phyloP scores from a whole-genome alignment of 2,113 vertebrate species.

The Ramphastos sulfuratus region DNA sequence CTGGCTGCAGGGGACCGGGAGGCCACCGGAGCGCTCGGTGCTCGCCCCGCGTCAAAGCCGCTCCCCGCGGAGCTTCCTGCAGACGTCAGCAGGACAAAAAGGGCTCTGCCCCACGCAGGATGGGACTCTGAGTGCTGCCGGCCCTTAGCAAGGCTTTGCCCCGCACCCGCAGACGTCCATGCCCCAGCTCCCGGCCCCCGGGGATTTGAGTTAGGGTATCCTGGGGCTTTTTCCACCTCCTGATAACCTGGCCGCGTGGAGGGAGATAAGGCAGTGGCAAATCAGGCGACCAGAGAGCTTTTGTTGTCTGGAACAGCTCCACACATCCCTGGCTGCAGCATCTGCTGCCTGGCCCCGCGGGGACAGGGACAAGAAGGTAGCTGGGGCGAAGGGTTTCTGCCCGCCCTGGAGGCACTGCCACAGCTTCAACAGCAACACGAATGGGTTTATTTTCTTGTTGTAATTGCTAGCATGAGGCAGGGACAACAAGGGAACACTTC shows the following conservation, averaged over 20 bases:
- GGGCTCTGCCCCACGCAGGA: not conserved
- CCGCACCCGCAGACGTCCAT: not conserved
- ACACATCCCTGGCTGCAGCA: not conserved
- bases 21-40: fast-evolving
- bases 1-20: not conserved
- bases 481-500: not conserved
- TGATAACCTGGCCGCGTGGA: not conserved
- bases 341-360: fast-evolving
- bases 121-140: not conserved
- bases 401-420: not conserved
- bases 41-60: fast-evolving
- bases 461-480: not conserved
- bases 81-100: not conserved
- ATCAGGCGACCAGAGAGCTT: slow-evolving; percentile 11
- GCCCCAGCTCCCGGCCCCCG: not conserved
- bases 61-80: not conserved
- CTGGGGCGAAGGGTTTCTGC: not conserved
- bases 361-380: not conserved
- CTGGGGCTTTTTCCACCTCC: not conserved
- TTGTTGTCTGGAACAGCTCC: not conserved
- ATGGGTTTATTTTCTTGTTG: not conserved
- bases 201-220: not conserved
- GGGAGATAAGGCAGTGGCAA: not conserved
- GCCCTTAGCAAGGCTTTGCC: not conserved
- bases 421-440: not conserved